These are phyloP conservation scores for Drosophila kuntzei DNA, from an alignment of 2,888 invertebrate genomes.

Conservation along the genomic window DNA sequence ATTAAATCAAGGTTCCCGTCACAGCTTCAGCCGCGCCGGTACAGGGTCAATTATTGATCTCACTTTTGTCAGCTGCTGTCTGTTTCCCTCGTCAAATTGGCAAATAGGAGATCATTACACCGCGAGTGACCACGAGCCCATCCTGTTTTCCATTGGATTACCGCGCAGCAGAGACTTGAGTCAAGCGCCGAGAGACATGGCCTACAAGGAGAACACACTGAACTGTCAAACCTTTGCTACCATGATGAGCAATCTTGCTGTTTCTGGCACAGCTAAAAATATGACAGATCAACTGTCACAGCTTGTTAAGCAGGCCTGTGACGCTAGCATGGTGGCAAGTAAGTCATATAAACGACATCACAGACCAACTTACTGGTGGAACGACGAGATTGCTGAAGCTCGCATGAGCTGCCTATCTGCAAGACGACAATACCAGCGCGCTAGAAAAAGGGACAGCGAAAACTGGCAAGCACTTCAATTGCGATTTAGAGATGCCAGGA, in stretches of 20 bases:
- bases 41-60: no score
- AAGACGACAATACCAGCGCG: background rate
- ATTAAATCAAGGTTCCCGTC: background rate
- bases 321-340: background rate
- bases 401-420: background rate
- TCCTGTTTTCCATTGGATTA: no score
- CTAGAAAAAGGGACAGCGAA: background rate
- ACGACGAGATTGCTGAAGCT: background rate
- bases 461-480: no score
- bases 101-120: no score
- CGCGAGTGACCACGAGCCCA: no score
- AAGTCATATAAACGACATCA: no score
- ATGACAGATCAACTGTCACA: background rate
- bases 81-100: background rate
- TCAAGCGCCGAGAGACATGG: no score
- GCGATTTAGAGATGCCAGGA: background rate
- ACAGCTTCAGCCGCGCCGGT: background rate
- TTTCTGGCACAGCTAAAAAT: no score
- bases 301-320: background rate
- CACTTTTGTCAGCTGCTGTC: background rate
- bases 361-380: slow-evolving; percentile 7
- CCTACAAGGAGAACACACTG: no score
- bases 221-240: no score
- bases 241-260: no score
- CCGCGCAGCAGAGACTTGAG: no score